Conservation (phyloP, 2,888 invertebrate species). For the Tillus elongatus region DNA sequence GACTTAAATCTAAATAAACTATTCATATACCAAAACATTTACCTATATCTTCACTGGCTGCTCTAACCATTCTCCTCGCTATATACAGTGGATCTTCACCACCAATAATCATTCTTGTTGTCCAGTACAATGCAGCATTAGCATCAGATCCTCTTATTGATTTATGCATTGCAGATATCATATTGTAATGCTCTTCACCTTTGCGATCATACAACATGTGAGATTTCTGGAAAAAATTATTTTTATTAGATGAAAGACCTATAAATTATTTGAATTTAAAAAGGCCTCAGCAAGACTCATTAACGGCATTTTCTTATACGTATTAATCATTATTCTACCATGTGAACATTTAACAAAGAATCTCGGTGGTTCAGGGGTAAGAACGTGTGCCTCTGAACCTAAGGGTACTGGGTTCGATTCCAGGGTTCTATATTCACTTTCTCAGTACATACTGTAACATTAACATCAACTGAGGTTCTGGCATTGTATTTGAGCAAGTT, state of each 20-base stretch:
- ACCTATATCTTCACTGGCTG: conserved; percentile 74
- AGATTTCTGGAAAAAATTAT: conserved; percentile 51
- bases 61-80: conserved; percentile 63
- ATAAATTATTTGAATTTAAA: not conserved
- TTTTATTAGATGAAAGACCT: too few species aligned
- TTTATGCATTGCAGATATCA: conserved; percentile 74
- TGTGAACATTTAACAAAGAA: too few species aligned
- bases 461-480: too few species aligned
- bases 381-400: too few species aligned
- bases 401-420: too few species aligned
- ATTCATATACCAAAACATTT: too few species aligned
- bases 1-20: too few species aligned
- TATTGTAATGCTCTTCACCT: conserved; percentile 78
- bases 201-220: conserved; percentile 69
- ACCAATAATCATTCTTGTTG: conserved; percentile 65
- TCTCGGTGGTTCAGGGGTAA: too few species aligned
- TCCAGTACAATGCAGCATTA: conserved; percentile 75
- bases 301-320: not conserved
- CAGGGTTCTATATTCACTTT: too few species aligned
- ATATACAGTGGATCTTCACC: conserved; percentile 75
- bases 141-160: conserved; percentile 72
- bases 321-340: too few species aligned
- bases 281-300: not conserved
- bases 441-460: too few species aligned
- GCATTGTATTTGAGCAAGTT: too few species aligned